These are phyloP conservation scores for Littorina saxatilis DNA, from an alignment of 1,140 invertebrate species.

Conservation along the genomic window DNA sequence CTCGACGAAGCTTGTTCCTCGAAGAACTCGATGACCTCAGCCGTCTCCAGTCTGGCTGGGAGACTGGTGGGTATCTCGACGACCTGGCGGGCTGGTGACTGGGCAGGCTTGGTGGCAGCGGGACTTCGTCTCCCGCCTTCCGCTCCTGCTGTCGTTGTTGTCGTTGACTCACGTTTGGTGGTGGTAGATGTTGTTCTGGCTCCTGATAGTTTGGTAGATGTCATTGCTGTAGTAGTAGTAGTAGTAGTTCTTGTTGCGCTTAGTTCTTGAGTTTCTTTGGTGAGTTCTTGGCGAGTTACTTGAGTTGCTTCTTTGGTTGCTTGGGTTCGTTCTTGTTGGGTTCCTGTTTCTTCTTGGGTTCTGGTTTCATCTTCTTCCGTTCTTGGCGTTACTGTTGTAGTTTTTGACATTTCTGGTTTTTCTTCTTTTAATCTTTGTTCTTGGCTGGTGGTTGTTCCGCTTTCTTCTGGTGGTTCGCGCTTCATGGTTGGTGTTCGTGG, in stretches of 20 bases:
- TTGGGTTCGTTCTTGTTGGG: constrained; percentile 4
- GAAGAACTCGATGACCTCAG: constrained; percentile 67
- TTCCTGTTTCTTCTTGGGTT: constrained; percentile 5
- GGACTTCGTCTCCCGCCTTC: constrained; percentile 36
- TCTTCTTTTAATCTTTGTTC: not conserved
- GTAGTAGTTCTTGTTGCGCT: constrained; percentile 36
- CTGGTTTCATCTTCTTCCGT: constrained; percentile 34
- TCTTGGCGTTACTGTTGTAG: constrained; percentile 42
- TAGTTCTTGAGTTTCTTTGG: constrained; percentile 8
- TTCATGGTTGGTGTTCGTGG: not conserved
- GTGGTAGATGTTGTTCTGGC: constrained; percentile 37
- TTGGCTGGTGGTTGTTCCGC: constrained; percentile 32
- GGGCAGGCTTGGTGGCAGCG: constrained; percentile 42
- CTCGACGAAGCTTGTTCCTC: constrained; percentile 55
- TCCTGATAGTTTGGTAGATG: constrained; percentile 33
- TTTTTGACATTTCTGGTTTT: not conserved
- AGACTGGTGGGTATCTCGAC: constrained; percentile 45
- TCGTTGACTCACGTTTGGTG: constrained; percentile 31
- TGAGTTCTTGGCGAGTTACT: constrained; percentile 33
- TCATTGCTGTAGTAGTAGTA: no score
- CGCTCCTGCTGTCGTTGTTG: constrained; percentile 29
- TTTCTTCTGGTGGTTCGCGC: constrained; percentile 33
- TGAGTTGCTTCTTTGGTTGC: constrained; percentile 13
- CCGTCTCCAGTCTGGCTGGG: constrained; percentile 48
- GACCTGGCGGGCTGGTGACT: constrained; percentile 41